Evolutionary conservation across 2,888 invertebrate genomes (phyloP).

Genomic region (Nephrotoma flavescens): DNA sequence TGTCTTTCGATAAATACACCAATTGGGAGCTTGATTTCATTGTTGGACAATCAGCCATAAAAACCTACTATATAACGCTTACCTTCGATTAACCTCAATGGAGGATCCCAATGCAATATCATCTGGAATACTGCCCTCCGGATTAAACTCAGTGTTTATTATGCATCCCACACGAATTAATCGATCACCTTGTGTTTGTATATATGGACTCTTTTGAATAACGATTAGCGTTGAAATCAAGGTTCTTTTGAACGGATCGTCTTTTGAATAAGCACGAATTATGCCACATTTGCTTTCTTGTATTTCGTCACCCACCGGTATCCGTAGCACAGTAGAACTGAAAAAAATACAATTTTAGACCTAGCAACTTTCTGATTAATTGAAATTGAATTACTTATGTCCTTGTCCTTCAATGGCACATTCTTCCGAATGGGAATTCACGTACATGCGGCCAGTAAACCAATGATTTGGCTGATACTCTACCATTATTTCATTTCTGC

Average conservation of each 20-base stretch:
- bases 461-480: constrained; percentile 44
- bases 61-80: background rate
- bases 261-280: constrained; percentile 29
- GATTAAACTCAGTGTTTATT: constrained; percentile 33
- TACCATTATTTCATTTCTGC: constrained; percentile 51
- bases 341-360: background rate
- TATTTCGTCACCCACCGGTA: constrained; percentile 27
- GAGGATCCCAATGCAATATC: constrained; percentile 41
- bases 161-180: constrained; percentile 67
- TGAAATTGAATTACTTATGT: constrained; percentile 16
- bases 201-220: constrained; percentile 69
- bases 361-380: too few species aligned
- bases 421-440: constrained; percentile 57
- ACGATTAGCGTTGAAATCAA: constrained; percentile 62
- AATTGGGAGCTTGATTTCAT: too few species aligned
- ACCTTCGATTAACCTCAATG: constrained; percentile 35
- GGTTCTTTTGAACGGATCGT: constrained; percentile 27
- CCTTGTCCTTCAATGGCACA: constrained; percentile 49
- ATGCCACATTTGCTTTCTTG: constrained; percentile 29
- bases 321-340: constrained; percentile 19
- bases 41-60: too few species aligned
- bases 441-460: constrained; percentile 64
- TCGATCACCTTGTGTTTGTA: constrained; percentile 73
- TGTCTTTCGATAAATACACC: too few species aligned
- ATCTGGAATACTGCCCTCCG: constrained; percentile 26